Conservation (phyloP, 2,888 invertebrate genomes). For the Drosophila antonietae region DNA sequence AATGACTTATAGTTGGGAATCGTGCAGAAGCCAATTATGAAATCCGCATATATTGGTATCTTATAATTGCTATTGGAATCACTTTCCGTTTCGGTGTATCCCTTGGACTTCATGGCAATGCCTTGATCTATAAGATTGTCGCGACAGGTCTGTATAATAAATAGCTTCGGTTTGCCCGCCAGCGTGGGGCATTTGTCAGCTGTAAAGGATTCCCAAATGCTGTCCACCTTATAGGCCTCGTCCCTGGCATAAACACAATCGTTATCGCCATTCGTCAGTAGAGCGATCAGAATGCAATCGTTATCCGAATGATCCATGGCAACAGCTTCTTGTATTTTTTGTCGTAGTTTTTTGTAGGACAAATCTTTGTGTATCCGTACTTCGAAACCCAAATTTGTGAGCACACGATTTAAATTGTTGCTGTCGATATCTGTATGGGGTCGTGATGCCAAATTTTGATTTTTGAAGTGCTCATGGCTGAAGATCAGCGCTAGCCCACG, state of each 20-base stretch:
- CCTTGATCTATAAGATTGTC: slow-evolving; percentile 92
- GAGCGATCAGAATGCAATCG: slow-evolving; percentile 93
- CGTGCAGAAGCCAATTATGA: slow-evolving; percentile 96
- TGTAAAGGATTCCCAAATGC: slow-evolving; percentile 91
- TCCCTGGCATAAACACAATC: slow-evolving; percentile 94
- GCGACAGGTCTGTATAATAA: slow-evolving; percentile 94
- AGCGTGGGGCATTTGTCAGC: slow-evolving; percentile 92
- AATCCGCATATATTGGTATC: slow-evolving; percentile 96
- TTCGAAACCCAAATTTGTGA: slow-evolving; percentile 89
- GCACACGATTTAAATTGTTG: slow-evolving; percentile 88
- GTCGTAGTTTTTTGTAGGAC: slow-evolving; percentile 87
- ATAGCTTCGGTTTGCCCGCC: slow-evolving; percentile 91
- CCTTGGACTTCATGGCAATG: slow-evolving; percentile 71
- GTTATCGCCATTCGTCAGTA: slow-evolving; percentile 94
- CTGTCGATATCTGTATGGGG: slow-evolving; percentile 94
- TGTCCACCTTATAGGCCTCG: slow-evolving; percentile 91
- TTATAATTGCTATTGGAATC: slow-evolving; percentile 87
- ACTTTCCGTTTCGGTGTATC: slow-evolving; percentile 89
- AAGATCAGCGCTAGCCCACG: slow-evolving; percentile 94
- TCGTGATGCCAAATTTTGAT: slow-evolving; percentile 88
- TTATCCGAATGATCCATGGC: slow-evolving; percentile 90
- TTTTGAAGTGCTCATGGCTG: slow-evolving; percentile 93
- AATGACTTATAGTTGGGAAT: slow-evolving; percentile 96
- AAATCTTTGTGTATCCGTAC: slow-evolving; percentile 89
- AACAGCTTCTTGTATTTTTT: slow-evolving; percentile 88